phyloP scores from a whole-genome alignment of 2,113 vertebrate genomes.

The Lagenorhynchus albirostris region DNA sequence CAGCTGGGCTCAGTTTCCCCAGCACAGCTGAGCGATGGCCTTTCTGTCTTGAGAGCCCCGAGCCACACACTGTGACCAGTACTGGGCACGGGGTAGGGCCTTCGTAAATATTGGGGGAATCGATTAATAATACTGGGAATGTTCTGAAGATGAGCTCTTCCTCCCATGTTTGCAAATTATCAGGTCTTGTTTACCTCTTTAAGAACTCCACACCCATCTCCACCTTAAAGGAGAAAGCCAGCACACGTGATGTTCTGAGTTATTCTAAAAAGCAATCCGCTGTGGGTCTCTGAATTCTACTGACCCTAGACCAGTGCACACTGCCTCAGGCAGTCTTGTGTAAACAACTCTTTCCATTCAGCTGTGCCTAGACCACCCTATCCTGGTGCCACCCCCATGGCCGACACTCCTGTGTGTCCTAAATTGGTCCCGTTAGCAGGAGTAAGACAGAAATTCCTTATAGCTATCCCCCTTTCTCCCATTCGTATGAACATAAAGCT shows the following conservation, averaged over 20 bases:
- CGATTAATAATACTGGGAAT: neutral
- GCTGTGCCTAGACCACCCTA: neutral
- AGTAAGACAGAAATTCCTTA: neutral
- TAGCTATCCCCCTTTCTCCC: neutral
- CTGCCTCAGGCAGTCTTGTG: neutral
- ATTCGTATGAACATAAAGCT: neutral
- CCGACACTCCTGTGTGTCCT: accelerated
- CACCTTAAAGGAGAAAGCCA: neutral
- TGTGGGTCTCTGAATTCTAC: neutral
- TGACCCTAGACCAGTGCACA: neutral
- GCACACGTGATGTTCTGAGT: neutral
- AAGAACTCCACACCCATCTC: neutral
- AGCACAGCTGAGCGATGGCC: neutral
- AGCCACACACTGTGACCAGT: neutral
- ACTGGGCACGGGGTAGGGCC: neutral
- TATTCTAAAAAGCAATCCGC: neutral
- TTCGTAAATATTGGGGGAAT: neutral
- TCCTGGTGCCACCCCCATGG: neutral
- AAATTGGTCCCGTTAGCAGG: neutral
- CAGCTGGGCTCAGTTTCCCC: neutral
- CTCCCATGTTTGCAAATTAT: neutral
- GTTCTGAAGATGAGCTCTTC: neutral
- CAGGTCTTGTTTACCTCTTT: constrained; percentile 2
- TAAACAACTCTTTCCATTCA: neutral
- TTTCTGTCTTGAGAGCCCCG: neutral